phyloP scores from a whole-genome alignment of 2,888 invertebrate genomes.

The Tortricodes alternella region DNA sequence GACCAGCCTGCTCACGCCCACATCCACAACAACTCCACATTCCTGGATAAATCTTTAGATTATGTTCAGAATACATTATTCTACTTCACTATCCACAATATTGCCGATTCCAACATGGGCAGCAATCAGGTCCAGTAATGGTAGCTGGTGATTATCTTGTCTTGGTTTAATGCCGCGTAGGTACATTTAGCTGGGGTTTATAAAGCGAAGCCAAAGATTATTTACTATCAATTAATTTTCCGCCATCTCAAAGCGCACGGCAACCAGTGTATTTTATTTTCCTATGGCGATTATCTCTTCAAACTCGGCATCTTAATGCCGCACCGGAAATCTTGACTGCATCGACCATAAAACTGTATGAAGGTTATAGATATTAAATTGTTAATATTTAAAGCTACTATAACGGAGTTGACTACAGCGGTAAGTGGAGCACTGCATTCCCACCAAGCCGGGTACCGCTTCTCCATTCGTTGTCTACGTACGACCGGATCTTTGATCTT shows the following conservation, averaged over 20 bases:
- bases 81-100: conserved; percentile 2
- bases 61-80: conserved; percentile 26
- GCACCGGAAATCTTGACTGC: conserved; percentile 11
- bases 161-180: not conserved
- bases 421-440: conserved; percentile 75
- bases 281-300: not conserved
- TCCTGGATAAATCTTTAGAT: conserved; percentile 55
- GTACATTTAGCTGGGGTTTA: not conserved
- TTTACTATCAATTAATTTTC: conserved; percentile 19
- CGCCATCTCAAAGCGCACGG: not conserved
- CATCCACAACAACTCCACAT: conserved; percentile 47
- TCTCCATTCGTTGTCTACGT: conserved; percentile 53
- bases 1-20: conserved; percentile 42
- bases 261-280: conserved; percentile 4
- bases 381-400: conserved; percentile 17
- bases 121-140: conserved; percentile 1
- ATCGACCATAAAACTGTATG: conserved; percentile 9
- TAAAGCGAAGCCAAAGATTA: conserved; percentile 13
- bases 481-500: conserved; percentile 60
- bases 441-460: conserved; percentile 66
- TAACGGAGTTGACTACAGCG: conserved; percentile 48
- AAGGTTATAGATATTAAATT: conserved; percentile 6
- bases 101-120: conserved; percentile 1
- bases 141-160: conserved; percentile 4
- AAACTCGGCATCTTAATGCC: conserved; percentile 2